Base-by-base conservation (phyloP, 2,888 invertebrate genomes). In the Steinernema hermaphroditum region DNA sequence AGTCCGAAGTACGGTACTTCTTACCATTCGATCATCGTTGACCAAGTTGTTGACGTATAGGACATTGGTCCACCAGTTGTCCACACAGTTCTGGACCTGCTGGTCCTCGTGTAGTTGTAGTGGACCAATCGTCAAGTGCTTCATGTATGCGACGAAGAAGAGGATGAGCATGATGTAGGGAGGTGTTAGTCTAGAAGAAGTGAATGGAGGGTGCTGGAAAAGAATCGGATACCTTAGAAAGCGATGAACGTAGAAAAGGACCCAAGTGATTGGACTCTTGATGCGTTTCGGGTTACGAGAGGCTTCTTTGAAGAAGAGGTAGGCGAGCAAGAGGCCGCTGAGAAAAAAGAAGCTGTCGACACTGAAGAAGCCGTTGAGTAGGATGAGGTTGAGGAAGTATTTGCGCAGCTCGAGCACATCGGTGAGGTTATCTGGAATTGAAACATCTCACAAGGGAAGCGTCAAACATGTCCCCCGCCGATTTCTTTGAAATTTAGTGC, bases 61-160 rank as follows among this genome's bases (percentile, higher is more conserved):
- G 24, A 82, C 62, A 57, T 82, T 82, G 32, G 78, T 46, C 81
- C 79, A 79, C 69, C 75, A 81, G 46, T 78, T 77, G 0, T 78
- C 32, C 0, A 44, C 70, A 71, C 81, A 81, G n/a, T n/a, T 34
- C 29, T 62, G 1, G 16, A 62, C 32, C 16, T 12, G 14, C 2
- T 14, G 16, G 32, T 62, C 32, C 29, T 62, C 62, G 62, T 29
- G 12, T 16, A 62, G 90, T 92, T 92, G 92, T 44, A 92, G 87
- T 0, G 92, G 92, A 0, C 92, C 92, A 76, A 90, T 90, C 29
- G 91, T 91, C 32, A 91, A 87, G 83, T 90, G 90, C 6, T 90
- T 89, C 44, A 92, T 88, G 90, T 91, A 91, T 0, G 92, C 92
- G 87, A 91, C 80, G 74, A 71, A 81, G 44, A 81, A 79, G 16